phyloP scores from a whole-genome alignment of 2,888 invertebrate genomes.

The Trissolcus japonicus region DNA sequence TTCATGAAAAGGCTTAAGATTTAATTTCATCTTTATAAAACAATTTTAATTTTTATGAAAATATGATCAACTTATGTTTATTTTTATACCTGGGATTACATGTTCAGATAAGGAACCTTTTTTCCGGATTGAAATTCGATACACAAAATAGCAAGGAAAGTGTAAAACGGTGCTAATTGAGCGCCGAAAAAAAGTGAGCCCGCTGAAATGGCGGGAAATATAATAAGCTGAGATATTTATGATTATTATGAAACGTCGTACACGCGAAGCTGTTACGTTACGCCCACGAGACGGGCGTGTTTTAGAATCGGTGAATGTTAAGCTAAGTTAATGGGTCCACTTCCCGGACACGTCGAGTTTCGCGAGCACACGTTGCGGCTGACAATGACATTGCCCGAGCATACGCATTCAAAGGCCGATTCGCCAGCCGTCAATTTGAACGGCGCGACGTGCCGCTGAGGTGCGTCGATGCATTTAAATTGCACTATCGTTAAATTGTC shows the following conservation, averaged over 20 bases:
- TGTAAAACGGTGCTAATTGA: slow-evolving; percentile 13
- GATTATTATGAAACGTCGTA: slow-evolving; percentile 39
- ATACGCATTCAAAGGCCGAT: slow-evolving; percentile 51
- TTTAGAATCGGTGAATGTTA: slow-evolving; percentile 69
- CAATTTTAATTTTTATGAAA: not conserved
- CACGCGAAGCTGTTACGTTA: slow-evolving; percentile 62
- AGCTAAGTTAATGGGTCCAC: slow-evolving; percentile 70
- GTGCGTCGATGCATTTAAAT: slow-evolving; percentile 58
- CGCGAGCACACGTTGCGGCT: slow-evolving; percentile 70
- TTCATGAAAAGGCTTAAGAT: too few relatives aligned
- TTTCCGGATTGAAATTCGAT: not conserved
- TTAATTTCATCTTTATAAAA: not conserved
- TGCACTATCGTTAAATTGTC: slow-evolving; percentile 45
- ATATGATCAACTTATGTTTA: not conserved
- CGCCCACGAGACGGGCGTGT: slow-evolving; percentile 65
- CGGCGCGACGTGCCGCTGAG: slow-evolving; percentile 50
- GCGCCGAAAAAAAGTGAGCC: slow-evolving; percentile 33
- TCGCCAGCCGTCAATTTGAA: slow-evolving; percentile 54
- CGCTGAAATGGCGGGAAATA: slow-evolving; percentile 46
- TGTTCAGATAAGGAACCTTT: not conserved
- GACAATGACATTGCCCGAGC: slow-evolving; percentile 73
- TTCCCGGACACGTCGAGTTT: slow-evolving; percentile 75
- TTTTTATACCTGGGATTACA: too few relatives aligned
- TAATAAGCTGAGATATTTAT: slow-evolving; percentile 26
- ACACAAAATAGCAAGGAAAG: not conserved